Base-by-base conservation (phyloP, 2,888 invertebrate genomes). In the Drosophila neotestacea region DNA sequence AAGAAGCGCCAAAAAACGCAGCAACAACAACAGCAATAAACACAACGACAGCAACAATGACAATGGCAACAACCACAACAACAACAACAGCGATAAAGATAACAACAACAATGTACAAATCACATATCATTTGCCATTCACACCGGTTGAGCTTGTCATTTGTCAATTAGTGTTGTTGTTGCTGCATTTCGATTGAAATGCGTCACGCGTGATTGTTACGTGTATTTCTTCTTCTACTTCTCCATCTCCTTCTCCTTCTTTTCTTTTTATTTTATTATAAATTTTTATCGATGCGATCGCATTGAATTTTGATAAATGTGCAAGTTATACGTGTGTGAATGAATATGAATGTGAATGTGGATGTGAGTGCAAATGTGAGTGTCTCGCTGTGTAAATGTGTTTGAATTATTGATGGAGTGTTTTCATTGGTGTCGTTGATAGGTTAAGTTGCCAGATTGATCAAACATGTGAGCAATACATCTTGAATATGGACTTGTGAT, bases 201-300 rank as follows among this genome's bases (percentile, higher is more conserved):
- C 83, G 79, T 79, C 77, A 84, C 62, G 82, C 82, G 73, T 80
- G 50, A 58, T 73, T 70, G 71, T 82, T 83, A 85, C 82, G 82
- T 83, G 82, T 79, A 55, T 66, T 41, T 10, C 34, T n/a, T 28
- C 47, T 65, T 16, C 46, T 38, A 1, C 47, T 7, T 7, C 32
- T 30, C 10, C 30, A 11, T 32, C 39, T 51, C 27, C 32, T 9
- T 28, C n/a, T 48, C 28, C 13, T 32, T 22, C 47, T 38, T 7
- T 9, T 32, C 34, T 41, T 52, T 50, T 41, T 56, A 34, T 58
- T 41, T 27, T 46, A 50, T 39, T 51, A 34, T 41, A 44, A 54
- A 62, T 71, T 56, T 59, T 64, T 30, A 69, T 63, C 52, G 69
- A n/a, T 62, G 67, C 52, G 71, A 78, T 82, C 82, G 54, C 69